These are phyloP conservation scores for Perdix hodgsoniae DNA, from an alignment of 2,797 vertebrate genomes.

Conservation along the genomic window DNA sequence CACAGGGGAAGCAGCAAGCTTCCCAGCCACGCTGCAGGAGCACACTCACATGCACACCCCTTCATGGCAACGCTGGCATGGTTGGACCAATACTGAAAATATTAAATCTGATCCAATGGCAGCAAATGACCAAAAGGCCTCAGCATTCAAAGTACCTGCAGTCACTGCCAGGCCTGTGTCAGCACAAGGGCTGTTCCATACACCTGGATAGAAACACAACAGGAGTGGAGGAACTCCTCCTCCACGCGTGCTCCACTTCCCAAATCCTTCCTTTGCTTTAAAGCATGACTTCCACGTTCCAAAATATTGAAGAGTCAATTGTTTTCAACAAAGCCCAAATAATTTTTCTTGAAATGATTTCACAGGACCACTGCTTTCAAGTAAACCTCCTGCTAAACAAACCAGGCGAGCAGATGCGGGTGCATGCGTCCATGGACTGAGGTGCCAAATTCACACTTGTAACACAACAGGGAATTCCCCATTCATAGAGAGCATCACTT, in stretches of 20 bases:
- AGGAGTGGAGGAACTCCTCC: background rate
- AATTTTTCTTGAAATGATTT: background rate
- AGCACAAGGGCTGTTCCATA: background rate
- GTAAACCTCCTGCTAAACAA: background rate
- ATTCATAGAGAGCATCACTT: background rate
- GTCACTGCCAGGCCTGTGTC: background rate
- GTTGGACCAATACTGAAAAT: background rate
- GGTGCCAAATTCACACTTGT: background rate
- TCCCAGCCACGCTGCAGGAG: background rate
- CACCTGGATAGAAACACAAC: fast-evolving
- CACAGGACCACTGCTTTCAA: background rate
- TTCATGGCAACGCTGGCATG: background rate
- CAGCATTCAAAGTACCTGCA: background rate
- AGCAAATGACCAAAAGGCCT: background rate
- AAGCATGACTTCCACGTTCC: background rate
- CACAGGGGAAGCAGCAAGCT: fast-evolving
- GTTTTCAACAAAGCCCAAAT: background rate
- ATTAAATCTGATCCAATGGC: background rate
- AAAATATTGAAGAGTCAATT: background rate
- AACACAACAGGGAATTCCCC: background rate
- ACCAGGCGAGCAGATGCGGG: fast-evolving
- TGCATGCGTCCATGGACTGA: fast-evolving
- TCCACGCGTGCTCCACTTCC: background rate
- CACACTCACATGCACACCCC: fast-evolving
- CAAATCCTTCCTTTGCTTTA: background rate